These are phyloP conservation scores for Cremastinae sp. DNA, from an alignment of 2,888 invertebrate genomes.

Conservation along the genomic window DNA sequence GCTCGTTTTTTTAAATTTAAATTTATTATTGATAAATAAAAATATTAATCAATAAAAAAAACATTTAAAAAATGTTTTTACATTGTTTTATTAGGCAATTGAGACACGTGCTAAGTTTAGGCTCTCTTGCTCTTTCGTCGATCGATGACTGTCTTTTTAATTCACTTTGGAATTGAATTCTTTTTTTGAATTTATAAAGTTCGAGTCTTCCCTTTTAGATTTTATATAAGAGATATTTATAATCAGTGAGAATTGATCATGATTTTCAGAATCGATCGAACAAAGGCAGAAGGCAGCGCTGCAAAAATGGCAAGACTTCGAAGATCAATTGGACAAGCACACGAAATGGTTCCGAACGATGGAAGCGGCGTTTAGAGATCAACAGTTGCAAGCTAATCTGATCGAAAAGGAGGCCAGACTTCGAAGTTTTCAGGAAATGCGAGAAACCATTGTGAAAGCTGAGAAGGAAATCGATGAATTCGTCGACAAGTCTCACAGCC, in stretches of 20 bases:
- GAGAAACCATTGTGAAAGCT: constrained; percentile 88
- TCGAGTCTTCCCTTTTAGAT: background rate
- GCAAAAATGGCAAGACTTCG: constrained; percentile 93
- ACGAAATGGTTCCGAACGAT: constrained; percentile 93
- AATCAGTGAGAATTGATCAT: background rate
- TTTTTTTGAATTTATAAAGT: too few relatives aligned
- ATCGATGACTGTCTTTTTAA: too few relatives aligned
- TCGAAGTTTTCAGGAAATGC: constrained; percentile 86
- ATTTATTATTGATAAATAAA: too few relatives aligned
- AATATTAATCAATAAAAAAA: too few relatives aligned
- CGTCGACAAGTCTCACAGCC: constrained; percentile 92
- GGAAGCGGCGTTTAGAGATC: constrained; percentile 92
- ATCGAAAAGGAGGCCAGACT: constrained; percentile 90
- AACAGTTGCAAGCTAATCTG: constrained; percentile 89
- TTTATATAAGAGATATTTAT: background rate
- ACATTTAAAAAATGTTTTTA: too few relatives aligned
- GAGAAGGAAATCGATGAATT: constrained; percentile 94
- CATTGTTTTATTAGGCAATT: background rate
- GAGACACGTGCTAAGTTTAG: too few relatives aligned
- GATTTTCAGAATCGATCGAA: constrained; percentile 82
- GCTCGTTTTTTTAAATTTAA: too few relatives aligned
- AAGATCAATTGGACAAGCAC: constrained; percentile 88
- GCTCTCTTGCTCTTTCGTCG: too few relatives aligned
- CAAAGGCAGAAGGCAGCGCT: constrained; percentile 88
- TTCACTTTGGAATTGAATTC: background rate